phyloP scores from a whole-genome alignment of 2,797 vertebrate genomes.

The Sebastes matsubarae region DNA sequence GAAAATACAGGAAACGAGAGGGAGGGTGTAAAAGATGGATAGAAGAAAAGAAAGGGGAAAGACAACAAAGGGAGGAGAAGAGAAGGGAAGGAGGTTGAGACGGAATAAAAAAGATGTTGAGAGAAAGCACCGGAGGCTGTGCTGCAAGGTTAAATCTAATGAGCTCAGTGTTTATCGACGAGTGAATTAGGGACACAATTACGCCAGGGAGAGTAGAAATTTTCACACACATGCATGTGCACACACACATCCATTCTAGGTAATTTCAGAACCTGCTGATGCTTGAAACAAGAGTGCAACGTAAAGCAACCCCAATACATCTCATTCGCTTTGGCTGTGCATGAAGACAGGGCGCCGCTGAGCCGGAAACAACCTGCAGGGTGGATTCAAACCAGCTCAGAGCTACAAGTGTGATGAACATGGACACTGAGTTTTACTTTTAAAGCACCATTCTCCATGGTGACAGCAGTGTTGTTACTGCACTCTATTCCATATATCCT shows the following conservation, averaged over 20 bases:
- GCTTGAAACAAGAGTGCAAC: constrained; percentile 33
- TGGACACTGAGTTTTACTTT: background rate
- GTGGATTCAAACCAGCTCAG: background rate
- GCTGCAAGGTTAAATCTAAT: constrained; percentile 64
- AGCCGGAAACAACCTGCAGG: background rate
- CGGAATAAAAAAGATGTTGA: constrained; percentile 28
- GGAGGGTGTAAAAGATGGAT: background rate
- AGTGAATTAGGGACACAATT: constrained; percentile 44
- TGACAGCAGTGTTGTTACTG: background rate
- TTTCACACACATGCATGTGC: background rate
- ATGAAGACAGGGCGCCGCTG: background rate
- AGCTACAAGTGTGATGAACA: background rate
- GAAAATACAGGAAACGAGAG: background rate
- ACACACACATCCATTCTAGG: background rate
- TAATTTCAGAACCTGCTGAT: constrained; percentile 44
- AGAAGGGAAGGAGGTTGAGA: constrained; percentile 8
- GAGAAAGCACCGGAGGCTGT: constrained; percentile 45
- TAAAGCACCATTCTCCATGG: background rate
- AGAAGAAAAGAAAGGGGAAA: background rate
- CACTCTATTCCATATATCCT: background rate
- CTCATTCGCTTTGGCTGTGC: constrained; percentile 29
- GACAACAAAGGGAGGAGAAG: background rate
- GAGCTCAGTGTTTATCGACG: constrained; percentile 49
- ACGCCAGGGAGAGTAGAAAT: constrained; percentile 12
- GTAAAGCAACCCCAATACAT: constrained; percentile 27